These are phyloP conservation scores for Crocallis elinguaria DNA, from an alignment of 2,888 invertebrate genomes.

Conservation along the genomic window DNA sequence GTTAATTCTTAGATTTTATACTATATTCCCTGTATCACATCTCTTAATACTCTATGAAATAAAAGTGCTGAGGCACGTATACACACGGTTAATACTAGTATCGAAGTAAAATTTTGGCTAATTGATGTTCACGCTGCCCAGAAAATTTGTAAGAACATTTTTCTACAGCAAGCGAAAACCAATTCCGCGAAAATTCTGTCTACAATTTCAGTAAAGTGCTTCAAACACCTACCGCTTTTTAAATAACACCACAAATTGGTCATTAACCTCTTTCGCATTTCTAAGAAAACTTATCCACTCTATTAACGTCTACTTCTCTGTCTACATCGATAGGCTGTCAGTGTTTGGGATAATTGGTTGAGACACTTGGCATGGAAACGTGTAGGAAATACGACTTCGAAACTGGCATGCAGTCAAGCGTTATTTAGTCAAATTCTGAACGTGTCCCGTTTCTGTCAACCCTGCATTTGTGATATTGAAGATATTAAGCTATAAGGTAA, in stretches of 20 bases:
- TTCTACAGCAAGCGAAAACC: background rate
- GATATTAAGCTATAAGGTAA: background rate
- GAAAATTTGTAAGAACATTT: too few relatives aligned
- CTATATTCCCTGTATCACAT: too few relatives aligned
- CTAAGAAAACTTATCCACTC: conserved; percentile 20
- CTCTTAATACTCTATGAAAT: too few relatives aligned
- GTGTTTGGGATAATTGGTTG: conserved; percentile 16
- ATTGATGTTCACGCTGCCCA: too few relatives aligned
- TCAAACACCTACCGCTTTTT: conserved; percentile 1
- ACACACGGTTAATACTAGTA: too few relatives aligned
- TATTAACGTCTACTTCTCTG: conserved; percentile 16
- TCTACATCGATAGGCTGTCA: conserved; percentile 16
- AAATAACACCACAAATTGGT: conserved; percentile 14
- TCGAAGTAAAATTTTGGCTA: too few relatives aligned
- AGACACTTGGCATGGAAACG: conserved; percentile 20
- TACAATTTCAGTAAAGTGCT: background rate
- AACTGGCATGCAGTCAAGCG: conserved; percentile 10
- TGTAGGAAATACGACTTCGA: conserved; percentile 12
- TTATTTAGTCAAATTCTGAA: conserved; percentile 8
- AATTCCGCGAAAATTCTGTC: background rate
- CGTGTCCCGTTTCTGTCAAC: conserved; percentile 15
- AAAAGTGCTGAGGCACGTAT: too few relatives aligned
- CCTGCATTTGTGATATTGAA: background rate
- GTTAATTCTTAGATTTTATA: too few relatives aligned
- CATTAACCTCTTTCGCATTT: conserved; percentile 21